phyloP scores from a whole-genome alignment of 1,140 invertebrate genomes.

The Drosophila triauraria region DNA sequence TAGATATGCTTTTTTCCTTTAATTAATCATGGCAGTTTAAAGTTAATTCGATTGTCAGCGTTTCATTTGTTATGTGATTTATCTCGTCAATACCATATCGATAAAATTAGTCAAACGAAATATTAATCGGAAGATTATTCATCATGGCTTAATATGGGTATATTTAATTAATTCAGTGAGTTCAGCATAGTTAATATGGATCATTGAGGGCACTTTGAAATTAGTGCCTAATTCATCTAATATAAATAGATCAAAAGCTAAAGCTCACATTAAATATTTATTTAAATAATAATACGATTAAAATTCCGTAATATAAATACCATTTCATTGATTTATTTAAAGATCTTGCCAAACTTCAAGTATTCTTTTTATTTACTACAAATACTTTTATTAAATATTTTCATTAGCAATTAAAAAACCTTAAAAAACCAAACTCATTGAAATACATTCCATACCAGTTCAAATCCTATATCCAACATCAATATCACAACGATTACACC shows the following conservation, averaged over 20 bases:
- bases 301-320: neutral
- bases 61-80: slow-evolving; percentile 9
- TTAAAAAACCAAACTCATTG: too few relatives aligned
- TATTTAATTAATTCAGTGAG: slow-evolving; percentile 13
- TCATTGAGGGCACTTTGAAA: neutral
- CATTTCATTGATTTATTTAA: neutral
- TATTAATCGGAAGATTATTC: slow-evolving; percentile 14
- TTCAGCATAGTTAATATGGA: neutral
- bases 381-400: neutral
- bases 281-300: neutral
- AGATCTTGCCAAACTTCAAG: neutral
- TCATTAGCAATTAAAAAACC: too few relatives aligned
- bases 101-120: slow-evolving; percentile 13
- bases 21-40: neutral
- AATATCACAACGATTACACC: neutral
- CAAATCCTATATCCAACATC: neutral
- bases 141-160: neutral
- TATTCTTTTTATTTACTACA: neutral
- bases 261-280: too few relatives aligned
- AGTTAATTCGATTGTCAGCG: slow-evolving; percentile 8
- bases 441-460: neutral
- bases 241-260: neutral
- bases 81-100: neutral
- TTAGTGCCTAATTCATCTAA: neutral
- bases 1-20: neutral